Conservation (phyloP, 2,797 vertebrate genomes). For the Astyanax mexicanus region DNA sequence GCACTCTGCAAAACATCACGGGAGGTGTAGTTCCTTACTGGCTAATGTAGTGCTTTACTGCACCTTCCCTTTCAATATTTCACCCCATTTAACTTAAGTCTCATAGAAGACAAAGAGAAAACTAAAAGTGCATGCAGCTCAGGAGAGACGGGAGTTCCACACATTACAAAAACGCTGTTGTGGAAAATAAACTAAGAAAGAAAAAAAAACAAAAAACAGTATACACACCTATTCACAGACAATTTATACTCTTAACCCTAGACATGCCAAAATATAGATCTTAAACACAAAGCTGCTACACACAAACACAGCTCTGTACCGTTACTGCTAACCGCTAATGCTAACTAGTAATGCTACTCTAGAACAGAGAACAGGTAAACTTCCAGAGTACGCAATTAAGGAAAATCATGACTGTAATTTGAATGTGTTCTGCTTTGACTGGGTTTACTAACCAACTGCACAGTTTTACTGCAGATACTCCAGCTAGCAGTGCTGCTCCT, state of each 20-base stretch:
- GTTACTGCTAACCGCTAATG: not conserved
- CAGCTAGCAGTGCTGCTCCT: too few relatives aligned
- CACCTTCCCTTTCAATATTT: constrained; percentile 27
- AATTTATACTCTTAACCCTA: not conserved
- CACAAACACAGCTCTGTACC: not conserved
- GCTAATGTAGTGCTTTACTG: not conserved
- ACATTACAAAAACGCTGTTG: constrained; percentile 39
- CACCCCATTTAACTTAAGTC: not conserved
- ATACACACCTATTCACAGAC: not conserved
- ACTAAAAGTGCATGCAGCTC: constrained; percentile 68
- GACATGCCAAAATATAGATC: not conserved
- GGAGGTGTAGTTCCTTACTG: constrained; percentile 3
- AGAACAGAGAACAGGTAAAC: not conserved
- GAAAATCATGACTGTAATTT: not conserved
- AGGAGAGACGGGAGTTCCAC: constrained; percentile 51
- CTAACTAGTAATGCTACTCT: not conserved
- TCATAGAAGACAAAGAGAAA: not conserved
- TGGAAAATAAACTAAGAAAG: not conserved
- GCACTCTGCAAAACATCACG: constrained; percentile 3
- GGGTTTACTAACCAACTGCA: not conserved
- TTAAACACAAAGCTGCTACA: not conserved
- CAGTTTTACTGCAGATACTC: too few relatives aligned
- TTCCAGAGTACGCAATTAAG: not conserved
- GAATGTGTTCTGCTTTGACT: not conserved
- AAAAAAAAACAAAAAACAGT: not conserved